Base-by-base conservation (phyloP, 2,113 vertebrate genomes). In the Mionectes macconnelli region DNA sequence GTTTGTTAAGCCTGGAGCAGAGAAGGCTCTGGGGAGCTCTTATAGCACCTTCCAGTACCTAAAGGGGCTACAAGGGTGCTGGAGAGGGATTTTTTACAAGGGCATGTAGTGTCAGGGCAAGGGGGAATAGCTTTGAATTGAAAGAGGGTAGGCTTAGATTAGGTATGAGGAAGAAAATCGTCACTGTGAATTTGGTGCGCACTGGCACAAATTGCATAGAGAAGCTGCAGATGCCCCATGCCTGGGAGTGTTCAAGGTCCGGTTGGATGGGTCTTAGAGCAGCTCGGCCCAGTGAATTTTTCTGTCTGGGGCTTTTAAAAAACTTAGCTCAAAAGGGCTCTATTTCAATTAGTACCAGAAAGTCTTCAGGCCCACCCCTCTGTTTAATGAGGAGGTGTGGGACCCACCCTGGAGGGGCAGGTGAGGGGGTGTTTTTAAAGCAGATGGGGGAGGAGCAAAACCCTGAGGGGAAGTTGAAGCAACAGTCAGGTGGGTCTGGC, bases 401-500 rank as follows among this genome's bases (percentile, higher is more conserved):
- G 11, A 19, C 12, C 12, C 14, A 14, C 6, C 6, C 9, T 6
- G 8, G 37, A 45, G 1, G 5, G 27, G 22, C 31, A 25, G 12
- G 18, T 40, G 5, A 4, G 47, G 12, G 31, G 16, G 12, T 4
- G 2, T 10, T 57, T 40, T 22, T 42, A 40, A 52, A 22, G 8
- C 4, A 2, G 8, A 16, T 16, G 14, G 18, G 16, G 16, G 16
- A 4, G 6, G 16, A 8, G 10, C 8, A 8, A 12, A 8, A 3
- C 11, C 6, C 4, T 30, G 6, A 1, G 0, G 6, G 2, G 14
- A 11, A 25, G 16, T 5, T 40, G 23, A 6, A 6, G 24, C 22
- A 0, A 2, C 1, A 14, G 0, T 1, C 10, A 20, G 8, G 18
- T 28, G 59, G 2, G 53, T 12, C 0, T 42, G 1, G 5, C 2